These are phyloP conservation scores for Paramormyrops kingsleyae DNA, from an alignment of 2,113 vertebrate genomes.

Conservation along the genomic window DNA sequence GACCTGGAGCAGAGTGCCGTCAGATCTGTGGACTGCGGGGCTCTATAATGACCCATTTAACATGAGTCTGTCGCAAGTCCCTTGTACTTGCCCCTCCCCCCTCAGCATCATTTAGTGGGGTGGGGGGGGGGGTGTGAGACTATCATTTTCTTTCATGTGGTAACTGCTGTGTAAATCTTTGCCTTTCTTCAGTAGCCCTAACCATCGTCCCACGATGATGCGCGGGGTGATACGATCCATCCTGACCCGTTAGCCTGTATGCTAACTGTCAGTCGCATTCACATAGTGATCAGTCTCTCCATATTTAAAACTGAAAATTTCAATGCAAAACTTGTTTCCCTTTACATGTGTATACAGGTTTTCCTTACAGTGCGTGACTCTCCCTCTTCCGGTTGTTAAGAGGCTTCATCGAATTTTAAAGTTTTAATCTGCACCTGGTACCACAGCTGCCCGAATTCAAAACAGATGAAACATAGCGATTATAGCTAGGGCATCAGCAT, in stretches of 20 bases:
- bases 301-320: neutral
- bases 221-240: neutral
- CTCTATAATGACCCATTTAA: neutral
- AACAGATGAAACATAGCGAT: neutral
- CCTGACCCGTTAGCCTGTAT: neutral
- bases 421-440: neutral
- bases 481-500: neutral
- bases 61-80: neutral
- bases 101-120: neutral
- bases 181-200: neutral
- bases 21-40: neutral
- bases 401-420: neutral
- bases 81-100: neutral
- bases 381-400: neutral
- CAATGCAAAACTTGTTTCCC: neutral
- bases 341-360: neutral
- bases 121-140: neutral
- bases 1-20: neutral
- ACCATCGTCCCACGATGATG: neutral
- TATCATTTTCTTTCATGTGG: neutral
- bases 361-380: neutral
- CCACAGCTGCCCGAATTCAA: neutral
- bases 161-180: neutral
- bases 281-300: neutral
- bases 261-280: neutral